Base-by-base conservation (phyloP, 2,888 invertebrate species). In the Vanessa cardui region DNA sequence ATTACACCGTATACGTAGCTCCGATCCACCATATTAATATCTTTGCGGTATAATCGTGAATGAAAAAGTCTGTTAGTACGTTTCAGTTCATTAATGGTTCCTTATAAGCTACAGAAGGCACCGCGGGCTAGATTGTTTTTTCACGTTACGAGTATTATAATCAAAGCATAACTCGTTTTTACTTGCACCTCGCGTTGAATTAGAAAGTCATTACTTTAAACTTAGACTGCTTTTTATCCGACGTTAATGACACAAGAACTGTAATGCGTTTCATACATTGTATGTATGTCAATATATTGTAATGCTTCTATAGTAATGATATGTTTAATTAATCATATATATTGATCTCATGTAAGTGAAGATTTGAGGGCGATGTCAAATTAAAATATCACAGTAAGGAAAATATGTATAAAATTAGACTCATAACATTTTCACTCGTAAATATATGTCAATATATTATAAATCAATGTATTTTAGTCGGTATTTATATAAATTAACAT, bases 61-160 rank as follows among this genome's bases (percentile, higher is more conserved):
- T 66, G 65, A 71, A 71, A 71, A 68, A 71, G 60, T 68, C 62
- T 64, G 70, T 68, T 65, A 70, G 68, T 63, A 21, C 63, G 68
- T 71, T 52, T 47, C 61, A 58, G 65, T 63, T 71, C 65, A 71
- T 71, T 71, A 71, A 60, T 63, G 56, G 26, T 18, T n/a, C 71
- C 70, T 60, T 71, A 68, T 70, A 62, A 15, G 68, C 47, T 15
- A 16, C 16, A 54, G 50, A 54, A 16, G 26, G 26, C 5, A 31
- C 52, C 52, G 52, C 52, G 52, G 52, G 12, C 16, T 21, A 15
- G 26, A 16, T 54, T 26, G 26, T 26, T 7, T n/a, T 16, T 16
- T n/a, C 6, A 7, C 21, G 8, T 54, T 16, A 49, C n/a, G 9
- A 49, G 7, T 20, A 6, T 18, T 49, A 49, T 20, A 49, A 49